Evolutionary conservation across 2,113 vertebrate species (phyloP).

Genomic region (Mirza zaza): DNA sequence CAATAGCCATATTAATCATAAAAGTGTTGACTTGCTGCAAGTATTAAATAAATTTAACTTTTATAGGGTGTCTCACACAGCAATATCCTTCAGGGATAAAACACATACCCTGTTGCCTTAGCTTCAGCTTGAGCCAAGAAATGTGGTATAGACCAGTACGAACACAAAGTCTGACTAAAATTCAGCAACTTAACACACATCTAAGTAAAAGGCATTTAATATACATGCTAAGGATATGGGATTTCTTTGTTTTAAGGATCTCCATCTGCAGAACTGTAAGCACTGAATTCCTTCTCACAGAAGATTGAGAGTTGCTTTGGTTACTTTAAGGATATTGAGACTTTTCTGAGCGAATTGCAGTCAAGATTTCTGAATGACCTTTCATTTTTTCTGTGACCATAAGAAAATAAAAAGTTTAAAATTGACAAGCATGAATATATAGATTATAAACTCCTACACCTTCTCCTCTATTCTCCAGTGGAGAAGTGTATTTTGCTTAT

Average conservation of each 20-base stretch:
- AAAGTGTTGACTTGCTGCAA: conserved; percentile 72
- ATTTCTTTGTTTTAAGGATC: neutral
- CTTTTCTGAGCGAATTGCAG: neutral
- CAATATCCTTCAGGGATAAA: conserved; percentile 64
- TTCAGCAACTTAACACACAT: neutral
- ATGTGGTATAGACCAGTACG: neutral
- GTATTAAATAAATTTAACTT: conserved; percentile 76
- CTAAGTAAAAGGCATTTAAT: neutral
- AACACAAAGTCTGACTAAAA: conserved; percentile 32
- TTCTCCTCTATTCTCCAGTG: neutral
- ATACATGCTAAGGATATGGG: neutral
- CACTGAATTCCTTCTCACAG: neutral
- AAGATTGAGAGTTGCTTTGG: neutral
- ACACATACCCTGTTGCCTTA: conserved; percentile 22
- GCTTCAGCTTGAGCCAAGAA: conserved; percentile 38
- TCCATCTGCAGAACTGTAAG: neutral
- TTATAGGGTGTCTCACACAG: conserved; percentile 58
- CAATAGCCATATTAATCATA: conserved; percentile 73
- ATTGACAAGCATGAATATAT: neutral
- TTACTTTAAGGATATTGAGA: conserved; percentile 10
- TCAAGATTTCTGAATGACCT: conserved; percentile 10
- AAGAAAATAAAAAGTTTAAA: conserved; percentile 42
- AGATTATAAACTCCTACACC: neutral
- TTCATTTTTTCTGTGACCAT: neutral
- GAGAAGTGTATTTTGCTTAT: neutral